These are phyloP conservation scores for Chymomyza caudatula DNA, from an alignment of 2,888 invertebrate genomes.

Conservation along the genomic window DNA sequence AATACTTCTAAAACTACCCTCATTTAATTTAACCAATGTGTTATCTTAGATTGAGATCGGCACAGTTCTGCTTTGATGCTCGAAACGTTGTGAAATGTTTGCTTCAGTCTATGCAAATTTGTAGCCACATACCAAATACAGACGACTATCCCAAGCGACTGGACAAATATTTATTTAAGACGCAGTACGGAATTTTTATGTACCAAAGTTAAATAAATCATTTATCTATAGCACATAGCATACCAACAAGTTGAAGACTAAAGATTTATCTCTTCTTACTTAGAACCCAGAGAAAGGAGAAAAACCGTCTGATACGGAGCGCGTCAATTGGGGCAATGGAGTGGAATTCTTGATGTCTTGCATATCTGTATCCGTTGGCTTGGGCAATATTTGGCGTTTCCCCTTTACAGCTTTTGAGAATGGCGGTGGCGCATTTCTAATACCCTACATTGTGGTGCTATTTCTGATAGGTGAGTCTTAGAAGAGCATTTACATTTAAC, in stretches of 20 bases:
- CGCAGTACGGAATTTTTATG: slow-evolving; percentile 16
- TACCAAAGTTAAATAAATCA: slow-evolving; percentile 19
- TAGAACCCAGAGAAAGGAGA: neutral
- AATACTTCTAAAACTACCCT: no score
- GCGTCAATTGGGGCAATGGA: slow-evolving; percentile 78
- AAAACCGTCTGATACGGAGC: slow-evolving; percentile 16
- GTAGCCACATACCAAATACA: neutral
- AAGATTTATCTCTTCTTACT: neutral
- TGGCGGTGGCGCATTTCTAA: slow-evolving; percentile 86
- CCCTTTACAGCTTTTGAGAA: slow-evolving; percentile 84
- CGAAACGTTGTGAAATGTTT: slow-evolving; percentile 3
- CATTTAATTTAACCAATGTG: slow-evolving; percentile 6
- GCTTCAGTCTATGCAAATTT: neutral
- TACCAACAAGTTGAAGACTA: neutral
- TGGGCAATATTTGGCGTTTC: slow-evolving; percentile 86
- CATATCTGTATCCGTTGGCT: slow-evolving; percentile 85
- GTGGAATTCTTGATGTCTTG: slow-evolving; percentile 87
- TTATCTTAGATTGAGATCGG: slow-evolving; percentile 2
- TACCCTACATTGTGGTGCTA: slow-evolving; percentile 85
- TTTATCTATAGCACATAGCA: slow-evolving; percentile 7
- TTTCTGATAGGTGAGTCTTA: slow-evolving; percentile 79
- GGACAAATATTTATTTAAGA: slow-evolving; percentile 21
- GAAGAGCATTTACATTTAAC: neutral
- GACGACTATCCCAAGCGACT: neutral
- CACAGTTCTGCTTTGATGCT: slow-evolving; percentile 1